These are phyloP conservation scores for Volucella inflata DNA, from an alignment of 2,888 invertebrate genomes.

Conservation along the genomic window DNA sequence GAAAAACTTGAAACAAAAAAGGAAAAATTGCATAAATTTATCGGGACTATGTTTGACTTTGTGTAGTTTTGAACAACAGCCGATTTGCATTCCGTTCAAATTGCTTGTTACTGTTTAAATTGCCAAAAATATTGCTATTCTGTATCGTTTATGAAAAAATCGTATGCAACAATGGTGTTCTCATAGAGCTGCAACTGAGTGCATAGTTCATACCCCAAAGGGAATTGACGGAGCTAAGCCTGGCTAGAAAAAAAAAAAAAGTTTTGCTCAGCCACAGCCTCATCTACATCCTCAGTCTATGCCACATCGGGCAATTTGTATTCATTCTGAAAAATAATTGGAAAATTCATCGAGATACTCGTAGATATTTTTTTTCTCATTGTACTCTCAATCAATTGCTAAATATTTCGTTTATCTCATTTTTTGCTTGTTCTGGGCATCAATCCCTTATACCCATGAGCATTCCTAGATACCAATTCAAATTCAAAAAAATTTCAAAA, in stretches of 20 bases:
- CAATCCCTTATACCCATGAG: too few relatives aligned
- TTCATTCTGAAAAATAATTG: constrained; percentile 30
- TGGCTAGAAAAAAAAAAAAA: background rate
- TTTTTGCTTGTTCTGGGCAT: background rate
- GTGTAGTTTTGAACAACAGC: constrained; percentile 9
- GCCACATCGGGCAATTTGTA: constrained; percentile 45
- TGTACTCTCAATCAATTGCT: constrained; percentile 29
- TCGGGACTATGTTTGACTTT: background rate
- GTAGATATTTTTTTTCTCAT: constrained; percentile 3
- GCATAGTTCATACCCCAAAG: constrained; percentile 39
- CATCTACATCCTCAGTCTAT: background rate
- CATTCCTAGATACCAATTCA: too few relatives aligned
- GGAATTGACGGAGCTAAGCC: constrained; percentile 51
- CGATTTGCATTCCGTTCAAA: constrained; percentile 31
- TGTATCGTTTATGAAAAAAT: constrained; percentile 19
- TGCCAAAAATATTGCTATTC: constrained; percentile 23
- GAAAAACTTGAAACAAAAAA: background rate
- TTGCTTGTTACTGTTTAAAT: constrained; percentile 40
- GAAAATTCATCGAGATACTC: constrained; percentile 45
- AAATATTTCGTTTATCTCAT: constrained; percentile 25
- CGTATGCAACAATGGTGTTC: background rate
- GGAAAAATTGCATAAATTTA: constrained; percentile 29
- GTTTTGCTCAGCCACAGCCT: background rate
- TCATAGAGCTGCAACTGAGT: constrained; percentile 18
- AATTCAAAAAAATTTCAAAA: too few relatives aligned